Conservation (phyloP, 1,140 invertebrate genomes). For the Coenobita brevimanus region DNA sequence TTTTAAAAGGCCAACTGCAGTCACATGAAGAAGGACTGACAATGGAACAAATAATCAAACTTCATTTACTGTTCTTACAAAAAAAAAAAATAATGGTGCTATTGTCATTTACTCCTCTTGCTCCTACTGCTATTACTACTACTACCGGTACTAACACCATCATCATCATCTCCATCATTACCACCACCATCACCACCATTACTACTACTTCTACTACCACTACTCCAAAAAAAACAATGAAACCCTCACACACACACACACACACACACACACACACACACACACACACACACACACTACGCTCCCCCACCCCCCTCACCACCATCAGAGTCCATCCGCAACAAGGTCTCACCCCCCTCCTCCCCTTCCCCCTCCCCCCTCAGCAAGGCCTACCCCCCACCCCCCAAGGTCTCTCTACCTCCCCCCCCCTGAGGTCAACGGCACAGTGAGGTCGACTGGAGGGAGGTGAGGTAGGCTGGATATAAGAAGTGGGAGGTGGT, state of each 20-base stretch:
- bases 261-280: neutral
- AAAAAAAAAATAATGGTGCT: too few relatives aligned
- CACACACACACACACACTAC: too few relatives aligned
- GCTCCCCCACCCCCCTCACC: neutral
- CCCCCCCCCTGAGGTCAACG: too few relatives aligned
- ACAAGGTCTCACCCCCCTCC: neutral
- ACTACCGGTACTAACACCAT: neutral
- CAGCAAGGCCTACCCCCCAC: neutral
- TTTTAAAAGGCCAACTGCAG: too few relatives aligned
- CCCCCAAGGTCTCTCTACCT: neutral
- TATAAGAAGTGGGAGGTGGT: neutral
- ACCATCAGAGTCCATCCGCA: neutral
- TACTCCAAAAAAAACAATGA: too few relatives aligned
- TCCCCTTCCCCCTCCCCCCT: neutral
- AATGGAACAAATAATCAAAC: too few relatives aligned
- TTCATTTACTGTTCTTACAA: too few relatives aligned
- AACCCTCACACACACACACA: neutral
- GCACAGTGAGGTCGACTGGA: neutral
- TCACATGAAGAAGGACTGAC: too few relatives aligned
- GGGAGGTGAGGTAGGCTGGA: neutral
- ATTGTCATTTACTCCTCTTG: constrained; percentile 15
- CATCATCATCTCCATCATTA: too few relatives aligned
- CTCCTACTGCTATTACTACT: neutral
- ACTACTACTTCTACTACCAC: too few relatives aligned
- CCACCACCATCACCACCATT: neutral